These are phyloP conservation scores for Halcyon smyrnensis DNA, from an alignment of 2,797 vertebrate species.

Conservation along the genomic window DNA sequence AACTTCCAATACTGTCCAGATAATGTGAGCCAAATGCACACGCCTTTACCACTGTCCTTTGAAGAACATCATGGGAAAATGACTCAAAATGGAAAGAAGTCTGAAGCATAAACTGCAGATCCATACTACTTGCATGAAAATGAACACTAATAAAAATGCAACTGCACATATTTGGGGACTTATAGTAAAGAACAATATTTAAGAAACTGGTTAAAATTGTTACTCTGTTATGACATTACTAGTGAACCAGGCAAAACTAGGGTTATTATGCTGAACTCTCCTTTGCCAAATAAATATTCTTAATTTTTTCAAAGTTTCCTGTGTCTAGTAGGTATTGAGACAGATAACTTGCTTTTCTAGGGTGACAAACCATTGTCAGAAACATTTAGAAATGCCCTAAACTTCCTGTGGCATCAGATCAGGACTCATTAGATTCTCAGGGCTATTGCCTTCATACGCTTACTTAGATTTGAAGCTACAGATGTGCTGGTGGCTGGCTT, in stretches of 20 bases:
- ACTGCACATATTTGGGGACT: background rate
- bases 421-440: background rate
- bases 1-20: background rate
- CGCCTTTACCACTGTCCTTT: background rate
- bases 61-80: background rate
- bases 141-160: background rate
- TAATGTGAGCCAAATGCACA: background rate
- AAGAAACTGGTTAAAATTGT: background rate
- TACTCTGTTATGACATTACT: background rate
- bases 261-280: background rate
- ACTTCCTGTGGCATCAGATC: background rate
- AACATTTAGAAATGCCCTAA: background rate
- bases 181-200: background rate
- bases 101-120: background rate
- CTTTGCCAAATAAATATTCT: background rate
- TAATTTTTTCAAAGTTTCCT: background rate
- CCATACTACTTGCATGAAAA: background rate
- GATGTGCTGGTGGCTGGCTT: background rate
- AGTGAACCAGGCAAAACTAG: background rate
- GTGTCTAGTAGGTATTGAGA: background rate
- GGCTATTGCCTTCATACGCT: background rate
- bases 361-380: background rate
- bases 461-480: background rate
- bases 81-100: background rate
- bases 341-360: background rate